These are phyloP conservation scores for Cryptoprocta ferox DNA, from an alignment of 2,797 vertebrate genomes.

Conservation along the genomic window DNA sequence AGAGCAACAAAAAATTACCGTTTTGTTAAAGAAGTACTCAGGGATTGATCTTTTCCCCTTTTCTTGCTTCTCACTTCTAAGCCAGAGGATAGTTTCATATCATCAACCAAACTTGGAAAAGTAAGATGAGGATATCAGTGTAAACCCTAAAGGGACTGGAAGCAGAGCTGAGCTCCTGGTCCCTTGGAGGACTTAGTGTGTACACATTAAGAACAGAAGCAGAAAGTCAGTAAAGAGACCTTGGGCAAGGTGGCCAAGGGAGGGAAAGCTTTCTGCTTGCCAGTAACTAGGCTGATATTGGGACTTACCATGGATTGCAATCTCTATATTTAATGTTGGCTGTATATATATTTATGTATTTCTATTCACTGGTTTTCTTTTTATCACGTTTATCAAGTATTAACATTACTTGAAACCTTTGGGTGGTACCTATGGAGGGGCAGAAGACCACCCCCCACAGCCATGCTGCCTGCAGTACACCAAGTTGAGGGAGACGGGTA, in stretches of 20 bases:
- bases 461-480: neutral
- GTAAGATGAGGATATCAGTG: neutral
- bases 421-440: neutral
- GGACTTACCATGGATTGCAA: neutral
- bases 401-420: neutral
- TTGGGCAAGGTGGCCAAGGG: neutral
- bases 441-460: neutral
- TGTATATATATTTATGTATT: neutral
- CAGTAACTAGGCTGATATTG: neutral
- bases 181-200: neutral
- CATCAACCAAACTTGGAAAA: neutral
- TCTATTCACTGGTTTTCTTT: neutral
- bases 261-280: neutral
- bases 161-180: neutral
- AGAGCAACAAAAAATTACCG: neutral
- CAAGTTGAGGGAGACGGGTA: neutral
- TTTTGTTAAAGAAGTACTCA: neutral
- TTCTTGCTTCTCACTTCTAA: slow-evolving; percentile 6
- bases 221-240: neutral
- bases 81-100: neutral
- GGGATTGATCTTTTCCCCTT: neutral
- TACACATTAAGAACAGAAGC: neutral
- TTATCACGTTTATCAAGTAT: neutral
- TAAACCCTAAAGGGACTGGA: neutral
- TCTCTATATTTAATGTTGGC: neutral